phyloP scores from a whole-genome alignment of 2,113 vertebrate species.

The Aythya baeri region DNA sequence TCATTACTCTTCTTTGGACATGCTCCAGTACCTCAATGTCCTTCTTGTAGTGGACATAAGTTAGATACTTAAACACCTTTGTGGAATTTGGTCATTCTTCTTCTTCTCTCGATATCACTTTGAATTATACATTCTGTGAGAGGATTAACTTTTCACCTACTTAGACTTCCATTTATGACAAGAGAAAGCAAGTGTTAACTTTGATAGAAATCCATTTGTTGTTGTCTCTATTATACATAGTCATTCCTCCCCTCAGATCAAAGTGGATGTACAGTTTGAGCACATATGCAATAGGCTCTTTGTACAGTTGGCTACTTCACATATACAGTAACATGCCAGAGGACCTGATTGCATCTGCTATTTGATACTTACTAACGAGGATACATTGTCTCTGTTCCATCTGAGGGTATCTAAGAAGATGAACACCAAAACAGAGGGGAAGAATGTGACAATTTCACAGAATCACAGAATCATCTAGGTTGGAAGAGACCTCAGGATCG shows the following conservation, averaged over 20 bases:
- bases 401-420: not conserved
- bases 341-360: not conserved
- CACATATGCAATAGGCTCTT: not conserved
- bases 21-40: too few species aligned
- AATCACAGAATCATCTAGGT: too few species aligned
- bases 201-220: not conserved
- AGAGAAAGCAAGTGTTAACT: not conserved
- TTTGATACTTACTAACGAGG: not conserved
- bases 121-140: not conserved
- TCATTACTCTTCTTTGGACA: too few species aligned
- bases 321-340: not conserved
- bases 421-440: not conserved
- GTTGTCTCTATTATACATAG: not conserved
- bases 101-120: not conserved
- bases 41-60: too few species aligned
- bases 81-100: not conserved
- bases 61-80: not conserved
- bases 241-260: not conserved
- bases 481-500: too few species aligned
- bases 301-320: not conserved
- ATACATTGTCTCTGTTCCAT: not conserved
- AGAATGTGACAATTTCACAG: not conserved
- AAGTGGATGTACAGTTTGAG: not conserved
- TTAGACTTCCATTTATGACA: not conserved
- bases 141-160: not conserved